Conservation (phyloP, 1,140 invertebrate genomes). For the Camponotus floridanus region DNA sequence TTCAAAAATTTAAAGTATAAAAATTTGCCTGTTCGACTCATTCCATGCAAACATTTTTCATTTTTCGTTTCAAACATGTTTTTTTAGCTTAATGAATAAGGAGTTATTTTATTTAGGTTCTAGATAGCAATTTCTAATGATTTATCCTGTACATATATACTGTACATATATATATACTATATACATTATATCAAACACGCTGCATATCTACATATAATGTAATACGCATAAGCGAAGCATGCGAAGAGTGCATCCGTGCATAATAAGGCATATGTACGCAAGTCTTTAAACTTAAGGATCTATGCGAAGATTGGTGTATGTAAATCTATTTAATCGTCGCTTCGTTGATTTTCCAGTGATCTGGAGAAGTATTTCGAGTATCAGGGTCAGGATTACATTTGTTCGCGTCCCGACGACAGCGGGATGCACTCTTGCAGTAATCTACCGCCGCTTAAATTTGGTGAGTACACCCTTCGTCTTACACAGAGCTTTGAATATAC, state of each 20-base stretch:
- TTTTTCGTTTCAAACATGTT: background rate
- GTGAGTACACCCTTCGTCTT: slow-evolving; percentile 73
- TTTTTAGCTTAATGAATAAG: background rate
- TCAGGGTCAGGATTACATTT: slow-evolving; percentile 98
- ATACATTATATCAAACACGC: slow-evolving; percentile 71
- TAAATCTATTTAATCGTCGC: slow-evolving; percentile 59
- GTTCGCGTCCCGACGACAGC: slow-evolving; percentile 96
- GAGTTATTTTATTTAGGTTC: background rate
- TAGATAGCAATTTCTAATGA: slow-evolving; percentile 14
- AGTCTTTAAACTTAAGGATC: slow-evolving; percentile 63
- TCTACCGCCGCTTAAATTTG: slow-evolving; percentile 91
- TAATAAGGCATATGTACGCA: slow-evolving; percentile 65
- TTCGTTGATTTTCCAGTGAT: slow-evolving; percentile 85
- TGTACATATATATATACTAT: slow-evolving; percentile 46
- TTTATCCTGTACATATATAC: slow-evolving; percentile 11
- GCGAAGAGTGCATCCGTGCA: slow-evolving; percentile 73
- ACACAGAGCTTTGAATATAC: background rate
- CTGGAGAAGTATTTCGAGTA: slow-evolving; percentile 93
- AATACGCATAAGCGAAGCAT: slow-evolving; percentile 73
- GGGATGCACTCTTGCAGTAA: slow-evolving; percentile 97
- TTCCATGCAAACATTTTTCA: background rate
- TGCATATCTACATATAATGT: slow-evolving; percentile 70
- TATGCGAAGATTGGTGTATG: background rate
- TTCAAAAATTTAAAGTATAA: background rate
- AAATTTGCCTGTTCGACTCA: background rate